phyloP scores from a whole-genome alignment of 2,888 invertebrate species.

The Neoscelio sp. region DNA sequence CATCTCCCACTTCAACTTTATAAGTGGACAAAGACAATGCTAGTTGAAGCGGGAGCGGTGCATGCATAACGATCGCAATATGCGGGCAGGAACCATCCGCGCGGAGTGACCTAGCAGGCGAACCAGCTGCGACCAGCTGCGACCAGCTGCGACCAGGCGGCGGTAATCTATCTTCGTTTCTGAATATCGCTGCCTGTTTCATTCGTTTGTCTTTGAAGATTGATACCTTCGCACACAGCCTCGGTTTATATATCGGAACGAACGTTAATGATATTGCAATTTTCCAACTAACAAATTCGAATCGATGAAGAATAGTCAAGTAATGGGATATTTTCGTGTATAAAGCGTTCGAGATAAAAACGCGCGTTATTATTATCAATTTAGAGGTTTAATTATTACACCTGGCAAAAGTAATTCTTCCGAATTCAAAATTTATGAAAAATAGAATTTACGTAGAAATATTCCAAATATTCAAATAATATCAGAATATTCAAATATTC shows the following conservation, averaged over 20 bases:
- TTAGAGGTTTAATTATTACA: constrained; percentile 32
- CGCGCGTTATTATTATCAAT: no score
- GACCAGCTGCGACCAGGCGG: constrained; percentile 72
- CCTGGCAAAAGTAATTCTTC: no score
- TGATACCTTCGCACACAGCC: constrained; percentile 67
- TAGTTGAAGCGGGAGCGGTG: constrained; percentile 55
- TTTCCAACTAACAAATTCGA: constrained; percentile 45
- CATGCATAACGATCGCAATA: constrained; percentile 73
- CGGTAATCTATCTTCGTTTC: constrained; percentile 78
- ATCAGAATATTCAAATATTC: no score
- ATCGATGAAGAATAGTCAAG: constrained; percentile 32
- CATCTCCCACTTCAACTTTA: constrained; percentile 59
- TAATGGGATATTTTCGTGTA: constrained; percentile 34
- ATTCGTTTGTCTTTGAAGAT: constrained; percentile 77
- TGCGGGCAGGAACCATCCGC: constrained; percentile 66
- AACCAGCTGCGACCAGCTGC: constrained; percentile 72
- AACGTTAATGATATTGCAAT: constrained; percentile 53
- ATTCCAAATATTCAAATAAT: no score
- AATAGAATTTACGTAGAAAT: no score
- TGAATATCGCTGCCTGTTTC: constrained; percentile 74
- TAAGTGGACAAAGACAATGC: constrained; percentile 62
- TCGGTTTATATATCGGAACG: constrained; percentile 22
- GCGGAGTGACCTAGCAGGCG: constrained; percentile 67
- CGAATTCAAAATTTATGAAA: no score
- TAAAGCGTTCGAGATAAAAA: constrained; percentile 1